Evolutionary conservation across 2,797 vertebrate genomes (phyloP), one percentile per base, ranked within the genome.

Genomic region (Malacoctenus gilli): DNA sequence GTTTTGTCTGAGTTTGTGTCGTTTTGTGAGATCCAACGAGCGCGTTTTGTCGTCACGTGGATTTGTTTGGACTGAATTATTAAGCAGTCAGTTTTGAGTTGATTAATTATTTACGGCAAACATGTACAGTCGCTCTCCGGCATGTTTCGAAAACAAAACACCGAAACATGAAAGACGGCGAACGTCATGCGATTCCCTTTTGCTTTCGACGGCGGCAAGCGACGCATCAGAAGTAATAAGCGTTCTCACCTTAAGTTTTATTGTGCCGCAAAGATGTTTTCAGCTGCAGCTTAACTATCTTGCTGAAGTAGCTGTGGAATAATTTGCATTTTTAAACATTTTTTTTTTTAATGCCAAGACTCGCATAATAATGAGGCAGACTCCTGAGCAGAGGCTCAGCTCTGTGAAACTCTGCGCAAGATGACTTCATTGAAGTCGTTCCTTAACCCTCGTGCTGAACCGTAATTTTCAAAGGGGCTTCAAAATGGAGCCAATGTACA

Each of bases 281-380:
- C 66, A 49, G 43, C 38, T 44, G 57, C 54, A 28, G 40, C 42
- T 59, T 59, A 52, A 66, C 48, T 59, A 35, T 55, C 72, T 54
- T 58, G 20, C 64, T 51, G 55, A 59, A 58, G 61, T 42, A 42
- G 70, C 75, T 75, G 55, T 48, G 51, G 56, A 75, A 69, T 65
- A 48, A 80, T 85, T 77, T 57, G 73, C 54, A 79, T 79, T 68
- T 81, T 72, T 68, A 61, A 80, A 75, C 32, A 30, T 50, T 52
- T 61, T 49, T 50, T 52, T 61, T 49, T 68, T 72, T 79, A 68
- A 74, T 77, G 56, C 69, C 68, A 72, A 15, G 67, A 72, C 53
- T 77, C 22, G 34, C 65, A 81, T 81, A 77, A 68, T 84, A 83
- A 82, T 82, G 67, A 64, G 65, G 25, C 43, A n/a, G 55, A 61